Conservation (phyloP, 2,888 invertebrate genomes). For the Neoascia interrupta region DNA sequence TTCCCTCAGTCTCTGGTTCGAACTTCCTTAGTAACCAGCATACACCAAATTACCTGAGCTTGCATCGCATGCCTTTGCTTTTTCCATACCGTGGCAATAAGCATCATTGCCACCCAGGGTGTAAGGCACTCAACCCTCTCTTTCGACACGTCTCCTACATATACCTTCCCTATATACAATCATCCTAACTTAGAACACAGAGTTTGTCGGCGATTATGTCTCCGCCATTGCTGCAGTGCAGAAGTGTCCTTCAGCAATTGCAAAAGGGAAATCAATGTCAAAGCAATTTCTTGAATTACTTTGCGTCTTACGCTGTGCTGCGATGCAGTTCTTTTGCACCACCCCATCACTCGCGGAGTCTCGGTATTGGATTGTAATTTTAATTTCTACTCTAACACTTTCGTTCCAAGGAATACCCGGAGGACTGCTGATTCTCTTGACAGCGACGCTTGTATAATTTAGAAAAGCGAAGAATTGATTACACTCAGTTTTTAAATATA, state of each 20-base stretch:
- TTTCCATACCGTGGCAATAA: no score
- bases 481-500: constrained; percentile 46
- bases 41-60: no score
- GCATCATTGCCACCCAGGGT: no score
- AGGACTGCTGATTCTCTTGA: constrained; percentile 39
- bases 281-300: constrained; percentile 65
- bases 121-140: no score
- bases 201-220: constrained; percentile 16
- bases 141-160: no score
- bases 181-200: no score
- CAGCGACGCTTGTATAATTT: constrained; percentile 56
- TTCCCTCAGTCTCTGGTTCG: no score
- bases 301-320: constrained; percentile 28
- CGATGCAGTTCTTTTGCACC: constrained; percentile 21
- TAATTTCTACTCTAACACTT: constrained; percentile 39
- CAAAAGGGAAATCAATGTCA: constrained; percentile 57
- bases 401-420: not conserved
- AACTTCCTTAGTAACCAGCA: no score
- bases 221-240: not conserved
- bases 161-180: no score
- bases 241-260: not conserved
- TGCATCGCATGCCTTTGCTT: no score
- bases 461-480: constrained; percentile 53
- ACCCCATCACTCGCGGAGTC: not conserved
- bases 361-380: constrained; percentile 62